phyloP scores from a whole-genome alignment of 2,113 vertebrate genomes.

The Scolopax mira region DNA sequence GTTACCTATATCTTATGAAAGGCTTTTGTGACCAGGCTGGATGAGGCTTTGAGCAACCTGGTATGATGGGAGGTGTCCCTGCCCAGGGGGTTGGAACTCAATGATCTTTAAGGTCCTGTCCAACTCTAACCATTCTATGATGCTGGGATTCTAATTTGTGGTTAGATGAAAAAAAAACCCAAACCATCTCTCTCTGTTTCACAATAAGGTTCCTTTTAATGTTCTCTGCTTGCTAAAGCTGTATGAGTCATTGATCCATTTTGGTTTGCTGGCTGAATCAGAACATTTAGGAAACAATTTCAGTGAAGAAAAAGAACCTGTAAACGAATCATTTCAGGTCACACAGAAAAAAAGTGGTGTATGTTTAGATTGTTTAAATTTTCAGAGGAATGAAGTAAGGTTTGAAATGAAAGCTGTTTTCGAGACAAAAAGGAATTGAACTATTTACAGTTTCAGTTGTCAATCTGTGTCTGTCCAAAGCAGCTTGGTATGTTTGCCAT shows the following conservation, averaged over 20 bases:
- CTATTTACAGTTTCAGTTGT: neutral
- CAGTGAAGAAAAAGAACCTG: neutral
- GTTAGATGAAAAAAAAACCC: neutral
- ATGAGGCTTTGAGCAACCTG: too few relatives aligned
- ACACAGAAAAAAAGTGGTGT: neutral
- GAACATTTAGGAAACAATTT: neutral
- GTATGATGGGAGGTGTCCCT: too few relatives aligned
- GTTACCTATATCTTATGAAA: neutral
- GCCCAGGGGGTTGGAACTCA: too few relatives aligned
- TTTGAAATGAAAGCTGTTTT: neutral
- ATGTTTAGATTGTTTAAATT: neutral
- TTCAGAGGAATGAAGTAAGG: neutral
- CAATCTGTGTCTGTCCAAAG: neutral
- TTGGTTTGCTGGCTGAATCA: neutral
- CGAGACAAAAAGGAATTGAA: neutral
- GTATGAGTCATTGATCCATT: neutral
- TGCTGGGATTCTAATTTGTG: neutral
- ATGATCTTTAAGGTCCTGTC: too few relatives aligned
- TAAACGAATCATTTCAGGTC: neutral
- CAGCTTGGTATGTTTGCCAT: neutral
- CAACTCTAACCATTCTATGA: too few relatives aligned
- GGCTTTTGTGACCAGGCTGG: too few relatives aligned
- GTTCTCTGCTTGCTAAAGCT: neutral
- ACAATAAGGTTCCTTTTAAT: neutral
- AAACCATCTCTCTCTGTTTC: neutral